Conservation (phyloP, 2,797 vertebrate genomes). For the Centropyge bicolor region DNA sequence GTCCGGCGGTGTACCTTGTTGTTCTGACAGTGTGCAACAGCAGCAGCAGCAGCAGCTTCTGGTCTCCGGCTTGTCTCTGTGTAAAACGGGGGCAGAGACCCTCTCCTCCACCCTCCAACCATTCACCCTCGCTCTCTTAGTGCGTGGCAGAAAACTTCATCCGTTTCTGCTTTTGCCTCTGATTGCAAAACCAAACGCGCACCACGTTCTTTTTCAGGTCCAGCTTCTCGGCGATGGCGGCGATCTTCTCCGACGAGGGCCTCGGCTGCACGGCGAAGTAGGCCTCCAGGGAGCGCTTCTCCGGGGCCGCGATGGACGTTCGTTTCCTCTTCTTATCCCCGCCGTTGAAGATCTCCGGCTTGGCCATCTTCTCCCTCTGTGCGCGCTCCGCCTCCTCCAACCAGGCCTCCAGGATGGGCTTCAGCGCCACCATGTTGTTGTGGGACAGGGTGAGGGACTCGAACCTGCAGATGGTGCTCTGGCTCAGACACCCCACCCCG, state of each 20-base stretch:
- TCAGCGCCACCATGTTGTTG: conserved; percentile 96
- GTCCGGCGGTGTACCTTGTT: conserved; percentile 52
- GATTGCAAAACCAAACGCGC: conserved; percentile 95
- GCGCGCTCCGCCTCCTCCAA: conserved; percentile 93
- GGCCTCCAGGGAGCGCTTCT: conserved; percentile 93
- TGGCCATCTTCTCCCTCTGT: conserved; percentile 93
- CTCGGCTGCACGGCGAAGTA: conserved; percentile 94
- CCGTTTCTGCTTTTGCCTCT: conserved; percentile 95
- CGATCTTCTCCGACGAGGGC: conserved; percentile 94
- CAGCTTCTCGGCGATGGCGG: conserved; percentile 94
- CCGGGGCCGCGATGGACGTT: conserved; percentile 93
- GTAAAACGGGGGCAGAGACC: conserved; percentile 40
- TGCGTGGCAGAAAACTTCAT: conserved; percentile 96
- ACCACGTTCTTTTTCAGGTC: conserved; percentile 97
- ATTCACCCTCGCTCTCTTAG: conserved; percentile 69
- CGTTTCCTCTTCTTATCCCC: conserved; percentile 94
- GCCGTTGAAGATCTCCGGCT: conserved; percentile 91
- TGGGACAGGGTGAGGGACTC: conserved; percentile 95
- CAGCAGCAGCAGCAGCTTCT: conserved; percentile 50
- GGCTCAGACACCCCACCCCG: conserved; percentile 93
- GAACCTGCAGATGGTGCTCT: conserved; percentile 95
- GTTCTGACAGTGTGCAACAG: conserved; percentile 53
- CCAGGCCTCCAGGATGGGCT: conserved; percentile 94
- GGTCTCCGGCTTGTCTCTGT: conserved; percentile 62
- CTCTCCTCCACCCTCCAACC: background rate